These are phyloP conservation scores for Platanista minor DNA, from an alignment of 2,113 vertebrate genomes.

Conservation along the genomic window DNA sequence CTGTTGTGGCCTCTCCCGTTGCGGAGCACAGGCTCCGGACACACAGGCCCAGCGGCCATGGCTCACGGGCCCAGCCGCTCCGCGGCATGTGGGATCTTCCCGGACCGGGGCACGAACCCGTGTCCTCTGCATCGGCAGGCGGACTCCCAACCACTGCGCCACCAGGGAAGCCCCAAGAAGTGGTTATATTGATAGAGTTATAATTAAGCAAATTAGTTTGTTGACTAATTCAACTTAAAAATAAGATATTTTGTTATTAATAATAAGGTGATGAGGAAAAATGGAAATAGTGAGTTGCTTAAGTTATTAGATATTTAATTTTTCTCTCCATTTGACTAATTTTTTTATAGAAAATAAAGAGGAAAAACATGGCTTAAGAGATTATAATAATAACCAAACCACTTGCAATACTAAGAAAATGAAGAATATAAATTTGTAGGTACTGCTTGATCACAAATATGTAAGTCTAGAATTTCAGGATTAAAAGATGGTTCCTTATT, in stretches of 20 bases:
- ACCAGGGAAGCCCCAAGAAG: not conserved
- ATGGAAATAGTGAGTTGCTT: not conserved
- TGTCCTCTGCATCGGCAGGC: too few relatives aligned
- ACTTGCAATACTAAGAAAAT: not conserved
- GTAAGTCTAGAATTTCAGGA: not conserved
- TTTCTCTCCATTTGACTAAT: conserved; percentile 7
- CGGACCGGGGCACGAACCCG: too few relatives aligned
- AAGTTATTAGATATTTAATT: not conserved
- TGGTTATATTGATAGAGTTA: not conserved
- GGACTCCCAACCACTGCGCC: too few relatives aligned
- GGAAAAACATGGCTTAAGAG: not conserved
- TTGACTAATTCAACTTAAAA: not conserved
- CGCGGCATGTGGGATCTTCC: too few relatives aligned
- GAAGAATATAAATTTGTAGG: not conserved
- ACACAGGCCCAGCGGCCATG: too few relatives aligned
- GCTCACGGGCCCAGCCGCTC: too few relatives aligned
- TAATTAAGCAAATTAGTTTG: not conserved
- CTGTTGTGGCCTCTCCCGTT: too few relatives aligned
- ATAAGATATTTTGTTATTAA: not conserved
- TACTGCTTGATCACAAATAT: not conserved
- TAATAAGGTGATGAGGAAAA: not conserved
- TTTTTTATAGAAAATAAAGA: not conserved
- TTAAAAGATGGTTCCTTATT: not conserved
- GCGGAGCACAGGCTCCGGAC: too few relatives aligned
- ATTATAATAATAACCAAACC: not conserved